Base-by-base conservation (phyloP, 2,113 vertebrate genomes). In the Catharus fuscescens region DNA sequence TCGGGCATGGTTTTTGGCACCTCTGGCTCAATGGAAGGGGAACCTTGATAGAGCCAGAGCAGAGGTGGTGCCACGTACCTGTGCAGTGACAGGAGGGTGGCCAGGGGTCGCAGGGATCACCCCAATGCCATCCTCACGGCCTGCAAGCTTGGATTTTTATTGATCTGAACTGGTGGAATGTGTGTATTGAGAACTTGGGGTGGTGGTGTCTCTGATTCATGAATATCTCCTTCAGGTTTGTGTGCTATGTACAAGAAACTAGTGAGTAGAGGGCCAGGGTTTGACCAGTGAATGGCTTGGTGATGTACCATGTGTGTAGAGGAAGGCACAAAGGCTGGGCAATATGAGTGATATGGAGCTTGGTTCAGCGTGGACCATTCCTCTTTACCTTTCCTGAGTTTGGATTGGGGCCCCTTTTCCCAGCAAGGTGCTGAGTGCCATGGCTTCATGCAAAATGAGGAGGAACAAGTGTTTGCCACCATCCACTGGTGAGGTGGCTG, bases 51-150 rank as follows among this genome's bases (percentile, higher is more conserved):
- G 53, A 64, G 44, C 20, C 53, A 40, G 48, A 26, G 64, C 2
- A 3, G 47, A n/a, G 60, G 52, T 67, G 60, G 53, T 60, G 44
- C 73, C 9, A 2, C 40, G 34, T 36, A 10, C 57, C 34, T 29
- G 28, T 36, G 60, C 17, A 6, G 38, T 0, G 1, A 3, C 0
- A 15, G 52, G 42, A 62, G 17, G 80, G 38, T 64, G 61, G 40
- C 10, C n/a, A 24, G 14, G 67, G 65, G 70, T 78, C 57, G 24
- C n/a, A 24, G 14, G 67, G 65, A 65, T 78, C 57, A 26, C 48
- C 10, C 8, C 0, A 1, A 10, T 31, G 10, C n/a, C 4, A 4
- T 23, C 53, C 47, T 84, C 0, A 3, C 40, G 81, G 61, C 40
- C 10, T 42, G 47, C 28, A 34, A 17, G 20, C 42, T 77, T 6